phyloP scores from a whole-genome alignment of 2,113 vertebrate species.

The Elgaria multicarinata region DNA sequence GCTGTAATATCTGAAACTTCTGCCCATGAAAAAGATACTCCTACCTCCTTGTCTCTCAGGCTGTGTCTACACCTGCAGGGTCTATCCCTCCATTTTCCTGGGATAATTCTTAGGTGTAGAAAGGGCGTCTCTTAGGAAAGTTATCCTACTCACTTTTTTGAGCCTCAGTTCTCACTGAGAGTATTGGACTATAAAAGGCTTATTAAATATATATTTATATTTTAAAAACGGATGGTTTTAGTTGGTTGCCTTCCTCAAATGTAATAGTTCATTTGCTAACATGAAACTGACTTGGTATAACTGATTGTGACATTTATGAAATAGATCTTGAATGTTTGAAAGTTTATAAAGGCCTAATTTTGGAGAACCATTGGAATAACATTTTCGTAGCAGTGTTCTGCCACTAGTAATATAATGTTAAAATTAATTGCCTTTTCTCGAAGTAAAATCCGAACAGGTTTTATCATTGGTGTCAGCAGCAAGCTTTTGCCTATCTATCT shows the following conservation, averaged over 20 bases:
- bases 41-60: background rate
- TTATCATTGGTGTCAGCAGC: background rate
- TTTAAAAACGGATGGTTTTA: background rate
- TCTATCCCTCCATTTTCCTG: too few species aligned
- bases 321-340: background rate
- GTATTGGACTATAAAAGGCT: background rate
- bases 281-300: background rate
- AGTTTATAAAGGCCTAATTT: constrained; percentile 2
- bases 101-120: too few species aligned
- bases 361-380: background rate
- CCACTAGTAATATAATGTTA: background rate
- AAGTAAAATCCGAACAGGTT: constrained; percentile 16
- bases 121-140: background rate
- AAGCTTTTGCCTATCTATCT: background rate
- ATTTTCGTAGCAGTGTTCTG: background rate
- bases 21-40: background rate
- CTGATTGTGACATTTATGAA: background rate
- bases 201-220: too few species aligned
- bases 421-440: background rate
- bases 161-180: background rate
- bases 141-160: background rate
- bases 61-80: too few species aligned
- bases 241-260: background rate
- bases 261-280: background rate
- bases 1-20: background rate